Conservation (phyloP, 2,888 invertebrate species). For the Dasysyrphus albostriatus region DNA sequence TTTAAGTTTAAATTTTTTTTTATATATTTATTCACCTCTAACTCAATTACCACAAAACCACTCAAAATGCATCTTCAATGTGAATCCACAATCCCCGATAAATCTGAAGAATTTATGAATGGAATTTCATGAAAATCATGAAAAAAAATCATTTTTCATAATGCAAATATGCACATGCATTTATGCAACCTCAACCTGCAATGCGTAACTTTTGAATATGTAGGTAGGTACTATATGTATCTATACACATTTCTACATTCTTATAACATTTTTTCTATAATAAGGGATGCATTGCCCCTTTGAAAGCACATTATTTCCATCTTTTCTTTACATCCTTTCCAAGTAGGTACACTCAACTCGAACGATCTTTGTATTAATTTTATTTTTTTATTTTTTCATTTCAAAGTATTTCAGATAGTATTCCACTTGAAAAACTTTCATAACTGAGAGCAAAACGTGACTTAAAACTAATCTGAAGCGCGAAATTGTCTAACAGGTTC, state of each 20-base stretch:
- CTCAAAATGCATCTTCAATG: background rate
- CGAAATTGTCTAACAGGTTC: conserved; percentile 66
- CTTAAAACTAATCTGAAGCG: conserved; percentile 61
- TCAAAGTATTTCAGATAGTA: conserved; percentile 35
- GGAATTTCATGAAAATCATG: background rate
- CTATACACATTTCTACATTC: too few species aligned
- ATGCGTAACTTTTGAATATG: conserved; percentile 3
- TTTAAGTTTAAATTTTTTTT: background rate
- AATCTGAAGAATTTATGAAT: background rate
- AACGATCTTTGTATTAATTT: background rate
- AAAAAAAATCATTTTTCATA: background rate
- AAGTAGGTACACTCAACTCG: conserved; percentile 35
- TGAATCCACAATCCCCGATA: background rate
- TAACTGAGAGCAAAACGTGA: conserved; percentile 48
- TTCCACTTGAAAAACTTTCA: conserved; percentile 26
- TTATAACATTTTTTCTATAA: background rate
- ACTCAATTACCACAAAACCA: background rate
- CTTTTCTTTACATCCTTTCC: conserved; percentile 17
- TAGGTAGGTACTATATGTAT: too few species aligned
- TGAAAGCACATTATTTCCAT: conserved; percentile 22
- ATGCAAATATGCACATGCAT: too few species aligned
- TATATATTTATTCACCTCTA: background rate
- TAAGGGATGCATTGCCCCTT: conserved; percentile 28
- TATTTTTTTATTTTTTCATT: background rate
- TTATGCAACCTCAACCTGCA: background rate